Conservation (phyloP, 1,140 invertebrate genomes). For the Drosophila kanapiae region DNA sequence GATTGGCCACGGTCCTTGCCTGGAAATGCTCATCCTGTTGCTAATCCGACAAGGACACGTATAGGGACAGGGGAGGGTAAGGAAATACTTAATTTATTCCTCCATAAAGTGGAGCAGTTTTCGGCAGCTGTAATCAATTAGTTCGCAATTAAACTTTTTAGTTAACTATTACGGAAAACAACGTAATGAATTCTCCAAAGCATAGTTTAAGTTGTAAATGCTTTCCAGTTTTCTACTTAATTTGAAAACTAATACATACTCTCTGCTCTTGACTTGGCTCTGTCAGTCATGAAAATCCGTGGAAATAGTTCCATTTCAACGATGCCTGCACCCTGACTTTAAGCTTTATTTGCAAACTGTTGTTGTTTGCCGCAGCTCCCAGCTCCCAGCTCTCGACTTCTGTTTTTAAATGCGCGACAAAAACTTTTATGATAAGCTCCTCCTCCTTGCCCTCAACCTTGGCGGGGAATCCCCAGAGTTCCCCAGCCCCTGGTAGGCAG, state of each 20-base stretch:
- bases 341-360: slow-evolving; percentile 13
- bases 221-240: background rate
- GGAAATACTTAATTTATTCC: background rate
- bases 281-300: background rate
- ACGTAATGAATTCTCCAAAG: background rate
- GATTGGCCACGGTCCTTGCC: slow-evolving; percentile 33
- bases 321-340: background rate
- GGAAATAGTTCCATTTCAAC: slow-evolving; percentile 1
- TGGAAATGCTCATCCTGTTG: slow-evolving; percentile 6
- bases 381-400: slow-evolving; percentile 4
- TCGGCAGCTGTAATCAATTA: slow-evolving; percentile 6
- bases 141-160: slow-evolving; percentile 7
- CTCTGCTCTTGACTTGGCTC: background rate
- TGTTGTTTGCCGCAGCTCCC: background rate
- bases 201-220: background rate
- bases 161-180: background rate
- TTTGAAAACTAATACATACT: slow-evolving; percentile 8
- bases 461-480: background rate
- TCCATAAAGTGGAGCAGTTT: background rate
- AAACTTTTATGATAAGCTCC: slow-evolving; percentile 64
- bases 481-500: background rate
- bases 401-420: slow-evolving; percentile 59
- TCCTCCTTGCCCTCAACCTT: slow-evolving; percentile 6
- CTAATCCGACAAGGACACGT: slow-evolving; percentile 18
- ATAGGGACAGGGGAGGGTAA: background rate